Conservation (phyloP, 2,797 vertebrate species). For the Melanotaenia boesemani region DNA sequence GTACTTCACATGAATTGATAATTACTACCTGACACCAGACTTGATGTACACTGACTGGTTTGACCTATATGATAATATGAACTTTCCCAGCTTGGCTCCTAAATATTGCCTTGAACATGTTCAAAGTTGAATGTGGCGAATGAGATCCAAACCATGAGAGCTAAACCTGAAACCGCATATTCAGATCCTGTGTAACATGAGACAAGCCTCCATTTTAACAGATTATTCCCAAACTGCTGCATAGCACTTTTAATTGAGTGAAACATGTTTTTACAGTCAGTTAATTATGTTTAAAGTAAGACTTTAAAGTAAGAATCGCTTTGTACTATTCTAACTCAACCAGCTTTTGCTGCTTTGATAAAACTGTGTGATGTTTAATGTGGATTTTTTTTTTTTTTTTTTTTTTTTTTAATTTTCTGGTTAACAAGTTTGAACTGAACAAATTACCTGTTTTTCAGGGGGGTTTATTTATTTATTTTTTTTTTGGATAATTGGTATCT, state of each 20-base stretch:
- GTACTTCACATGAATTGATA: slow-evolving; percentile 28
- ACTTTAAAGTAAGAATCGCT: slow-evolving; percentile 26
- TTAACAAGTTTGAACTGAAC: slow-evolving; percentile 7
- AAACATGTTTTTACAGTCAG: slow-evolving; percentile 32
- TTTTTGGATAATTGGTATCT: slow-evolving; percentile 10
- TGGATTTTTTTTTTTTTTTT: slow-evolving; percentile 9
- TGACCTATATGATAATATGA: neutral
- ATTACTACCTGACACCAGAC: slow-evolving; percentile 34
- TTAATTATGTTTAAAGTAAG: slow-evolving; percentile 33
- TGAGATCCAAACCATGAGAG: neutral
- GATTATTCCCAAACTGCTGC: neutral
- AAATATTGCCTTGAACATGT: neutral
- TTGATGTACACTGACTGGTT: slow-evolving; percentile 5
- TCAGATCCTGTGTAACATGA: neutral
- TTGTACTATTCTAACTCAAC: slow-evolving; percentile 17
- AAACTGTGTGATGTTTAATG: slow-evolving; percentile 13
- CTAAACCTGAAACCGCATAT: neutral
- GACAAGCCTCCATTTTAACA: neutral
- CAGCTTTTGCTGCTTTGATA: slow-evolving; percentile 29
- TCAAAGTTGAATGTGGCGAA: neutral
- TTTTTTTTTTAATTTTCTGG: slow-evolving; percentile 1
- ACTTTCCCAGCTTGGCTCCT: slow-evolving; percentile 3
- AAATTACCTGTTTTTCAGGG: neutral
- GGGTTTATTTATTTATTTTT: too few relatives aligned
- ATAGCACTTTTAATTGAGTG: neutral